phyloP scores from a whole-genome alignment of 2,888 invertebrate species.

The Lasius platythorax region DNA sequence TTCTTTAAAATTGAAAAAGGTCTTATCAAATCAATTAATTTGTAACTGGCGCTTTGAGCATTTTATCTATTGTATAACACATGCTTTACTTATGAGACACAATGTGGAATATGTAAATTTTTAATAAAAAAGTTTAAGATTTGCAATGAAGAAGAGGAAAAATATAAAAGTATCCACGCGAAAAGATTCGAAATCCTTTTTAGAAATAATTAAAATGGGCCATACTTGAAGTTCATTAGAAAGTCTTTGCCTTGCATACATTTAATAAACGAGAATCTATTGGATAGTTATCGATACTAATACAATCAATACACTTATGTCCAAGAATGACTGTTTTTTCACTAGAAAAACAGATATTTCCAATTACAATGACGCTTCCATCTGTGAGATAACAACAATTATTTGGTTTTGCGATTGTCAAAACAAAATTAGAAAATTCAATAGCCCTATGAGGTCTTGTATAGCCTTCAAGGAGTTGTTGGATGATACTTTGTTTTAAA shows the following conservation, averaged over 20 bases:
- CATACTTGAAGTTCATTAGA: neutral
- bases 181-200: neutral
- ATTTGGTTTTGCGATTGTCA: neutral
- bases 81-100: neutral
- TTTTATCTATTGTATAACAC: neutral
- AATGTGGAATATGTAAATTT: neutral
- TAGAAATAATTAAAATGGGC: neutral
- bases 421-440: conserved; percentile 13
- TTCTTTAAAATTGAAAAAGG: neutral
- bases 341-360: neutral
- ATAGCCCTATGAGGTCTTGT: neutral
- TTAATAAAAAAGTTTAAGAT: neutral
- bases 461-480: neutral
- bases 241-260: neutral
- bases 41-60: neutral
- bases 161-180: neutral
- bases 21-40: neutral
- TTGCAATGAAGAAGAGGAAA: neutral
- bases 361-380: neutral
- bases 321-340: neutral
- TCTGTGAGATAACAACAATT: conserved; percentile 5
- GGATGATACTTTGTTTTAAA: neutral
- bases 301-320: neutral
- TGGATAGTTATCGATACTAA: neutral
- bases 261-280: conserved; percentile 6